Conservation (phyloP, 2,113 vertebrate genomes). For the Muscicapa adusta region DNA sequence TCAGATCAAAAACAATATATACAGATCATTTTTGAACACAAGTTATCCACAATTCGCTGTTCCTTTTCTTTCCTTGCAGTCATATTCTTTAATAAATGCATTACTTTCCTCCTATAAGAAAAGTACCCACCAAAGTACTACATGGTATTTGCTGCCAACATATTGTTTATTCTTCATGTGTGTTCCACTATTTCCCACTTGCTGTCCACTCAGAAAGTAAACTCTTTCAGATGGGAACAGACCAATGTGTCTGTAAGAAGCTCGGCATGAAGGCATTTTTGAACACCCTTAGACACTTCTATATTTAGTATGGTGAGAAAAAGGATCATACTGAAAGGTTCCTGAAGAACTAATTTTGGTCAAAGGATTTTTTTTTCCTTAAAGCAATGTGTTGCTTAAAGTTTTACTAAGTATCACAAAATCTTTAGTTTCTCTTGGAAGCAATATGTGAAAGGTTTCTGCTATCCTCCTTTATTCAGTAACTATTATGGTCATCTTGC, state of each 20-base stretch:
- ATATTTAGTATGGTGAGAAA: neutral
- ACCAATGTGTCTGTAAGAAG: neutral
- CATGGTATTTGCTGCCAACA: neutral
- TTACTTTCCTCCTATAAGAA: neutral
- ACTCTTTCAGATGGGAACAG: neutral
- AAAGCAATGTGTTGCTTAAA: neutral
- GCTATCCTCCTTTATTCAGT: neutral
- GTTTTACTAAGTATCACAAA: neutral
- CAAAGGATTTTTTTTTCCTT: neutral
- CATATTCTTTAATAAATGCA: neutral
- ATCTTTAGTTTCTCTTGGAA: neutral
- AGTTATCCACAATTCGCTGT: neutral
- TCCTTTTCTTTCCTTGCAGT: neutral
- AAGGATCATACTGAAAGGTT: neutral
- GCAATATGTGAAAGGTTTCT: neutral
- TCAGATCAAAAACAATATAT: neutral
- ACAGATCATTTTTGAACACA: neutral
- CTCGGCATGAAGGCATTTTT: neutral
- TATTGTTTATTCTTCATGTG: neutral
- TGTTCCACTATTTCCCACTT: neutral
- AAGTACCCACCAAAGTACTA: neutral
- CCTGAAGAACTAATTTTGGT: neutral
- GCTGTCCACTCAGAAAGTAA: neutral
- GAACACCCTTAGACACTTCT: neutral
- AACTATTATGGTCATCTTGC: neutral